Conservation (phyloP, 2,113 vertebrate genomes). For the Corapipo altera region DNA sequence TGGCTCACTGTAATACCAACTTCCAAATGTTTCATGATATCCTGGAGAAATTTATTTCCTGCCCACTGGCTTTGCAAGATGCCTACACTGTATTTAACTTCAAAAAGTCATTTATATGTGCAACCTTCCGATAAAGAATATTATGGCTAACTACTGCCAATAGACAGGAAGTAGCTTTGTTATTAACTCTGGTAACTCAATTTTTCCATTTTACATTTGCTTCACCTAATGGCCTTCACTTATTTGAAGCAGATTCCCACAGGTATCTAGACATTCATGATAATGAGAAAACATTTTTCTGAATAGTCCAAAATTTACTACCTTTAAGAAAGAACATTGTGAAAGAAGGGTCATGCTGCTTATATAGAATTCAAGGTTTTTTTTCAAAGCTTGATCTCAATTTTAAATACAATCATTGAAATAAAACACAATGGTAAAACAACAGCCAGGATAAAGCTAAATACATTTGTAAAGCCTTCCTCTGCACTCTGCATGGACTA, state of each 20-base stretch:
- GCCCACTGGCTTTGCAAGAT: background rate
- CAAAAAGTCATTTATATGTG: background rate
- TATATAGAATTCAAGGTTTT: background rate
- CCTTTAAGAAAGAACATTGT: background rate
- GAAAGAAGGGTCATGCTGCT: background rate
- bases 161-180: background rate
- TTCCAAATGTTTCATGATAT: background rate
- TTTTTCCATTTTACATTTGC: background rate
- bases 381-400: background rate
- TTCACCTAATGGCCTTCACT: background rate
- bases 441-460: background rate
- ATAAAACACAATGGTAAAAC: background rate
- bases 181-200: background rate
- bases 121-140: background rate
- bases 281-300: background rate
- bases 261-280: background rate
- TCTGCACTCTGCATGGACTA: background rate
- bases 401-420: background rate
- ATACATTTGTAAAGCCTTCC: background rate
- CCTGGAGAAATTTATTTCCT: background rate
- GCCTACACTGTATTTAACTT: background rate
- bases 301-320: background rate
- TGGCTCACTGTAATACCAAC: background rate
- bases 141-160: background rate
- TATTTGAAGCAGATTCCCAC: background rate